Evolutionary conservation across 1,140 invertebrate species (phyloP).

Genomic region (Caenorhabditis remanei): DNA sequence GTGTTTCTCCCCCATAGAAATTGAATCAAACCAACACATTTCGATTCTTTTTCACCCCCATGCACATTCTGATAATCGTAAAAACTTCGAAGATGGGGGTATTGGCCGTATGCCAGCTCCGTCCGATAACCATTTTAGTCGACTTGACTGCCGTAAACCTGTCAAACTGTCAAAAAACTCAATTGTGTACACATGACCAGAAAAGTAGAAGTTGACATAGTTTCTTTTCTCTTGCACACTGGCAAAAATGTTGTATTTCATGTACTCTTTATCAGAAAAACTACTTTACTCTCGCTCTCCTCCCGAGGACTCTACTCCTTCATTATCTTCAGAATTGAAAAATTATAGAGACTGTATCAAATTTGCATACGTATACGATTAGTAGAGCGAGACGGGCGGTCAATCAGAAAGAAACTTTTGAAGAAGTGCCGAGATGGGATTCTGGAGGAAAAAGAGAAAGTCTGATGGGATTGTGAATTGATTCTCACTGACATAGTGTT

Average conservation of each 20-base stretch:
- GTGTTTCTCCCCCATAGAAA: neutral
- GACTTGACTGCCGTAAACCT: slow-evolving; percentile 52
- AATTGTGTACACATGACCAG: slow-evolving; percentile 45
- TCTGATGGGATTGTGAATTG: slow-evolving; percentile 36
- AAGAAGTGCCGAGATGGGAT: slow-evolving; percentile 27
- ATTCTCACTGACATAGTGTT: neutral
- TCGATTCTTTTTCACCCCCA: neutral
- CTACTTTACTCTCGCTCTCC: neutral
- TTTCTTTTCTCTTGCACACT: neutral
- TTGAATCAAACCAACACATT: neutral
- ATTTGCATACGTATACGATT: slow-evolving; percentile 32
- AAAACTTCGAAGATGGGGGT: slow-evolving; percentile 13
- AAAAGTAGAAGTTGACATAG: slow-evolving; percentile 27
- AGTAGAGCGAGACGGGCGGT: slow-evolving; percentile 47
- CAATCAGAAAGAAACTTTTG: slow-evolving; percentile 2
- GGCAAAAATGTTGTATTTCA: slow-evolving; percentile 18
- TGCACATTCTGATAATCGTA: slow-evolving; percentile 45
- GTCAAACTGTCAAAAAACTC: slow-evolving; percentile 54
- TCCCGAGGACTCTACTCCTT: neutral
- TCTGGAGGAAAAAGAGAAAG: slow-evolving; percentile 38
- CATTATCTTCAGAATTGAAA: neutral
- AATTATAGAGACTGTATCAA: slow-evolving; percentile 21
- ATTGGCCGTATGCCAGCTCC: slow-evolving; percentile 48
- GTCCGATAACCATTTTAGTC: slow-evolving; percentile 36
- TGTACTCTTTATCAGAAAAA: slow-evolving; percentile 23